These are phyloP conservation scores for Myrmecobius fasciatus DNA, from an alignment of 2,113 vertebrate species.

Conservation along the genomic window DNA sequence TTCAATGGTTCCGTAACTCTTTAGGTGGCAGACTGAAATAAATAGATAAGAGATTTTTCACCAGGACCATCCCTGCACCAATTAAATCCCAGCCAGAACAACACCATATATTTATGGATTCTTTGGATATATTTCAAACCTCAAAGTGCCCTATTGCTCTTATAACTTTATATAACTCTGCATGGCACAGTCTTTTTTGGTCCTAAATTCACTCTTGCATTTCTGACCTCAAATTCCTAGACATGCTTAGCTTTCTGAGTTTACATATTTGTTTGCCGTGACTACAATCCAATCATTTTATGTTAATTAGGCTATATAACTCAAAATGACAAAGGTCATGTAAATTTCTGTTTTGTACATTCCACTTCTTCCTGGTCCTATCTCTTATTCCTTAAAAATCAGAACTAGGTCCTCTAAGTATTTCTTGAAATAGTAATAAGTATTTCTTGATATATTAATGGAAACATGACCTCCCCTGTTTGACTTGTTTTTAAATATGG, in stretches of 20 bases:
- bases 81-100: not conserved
- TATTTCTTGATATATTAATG: not conserved
- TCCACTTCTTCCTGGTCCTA: not conserved
- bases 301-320: not conserved
- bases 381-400: not conserved
- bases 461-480: not conserved
- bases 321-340: not conserved
- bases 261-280: not conserved
- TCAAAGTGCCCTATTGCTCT: not conserved
- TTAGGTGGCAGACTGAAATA: not conserved
- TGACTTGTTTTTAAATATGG: slow-evolving; percentile 3
- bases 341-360: not conserved
- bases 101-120: not conserved
- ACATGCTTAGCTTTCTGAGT: not conserved
- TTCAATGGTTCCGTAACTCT: not conserved
- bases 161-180: not conserved
- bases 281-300: not conserved
- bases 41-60: not conserved
- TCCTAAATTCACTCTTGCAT: not conserved
- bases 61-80: not conserved
- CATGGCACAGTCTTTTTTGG: not conserved
- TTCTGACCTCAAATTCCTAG: not conserved
- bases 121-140: not conserved
- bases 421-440: not conserved
- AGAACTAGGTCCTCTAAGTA: not conserved